Conservation (phyloP, 2,797 vertebrate genomes). For the Bradypodion pumilum region DNA sequence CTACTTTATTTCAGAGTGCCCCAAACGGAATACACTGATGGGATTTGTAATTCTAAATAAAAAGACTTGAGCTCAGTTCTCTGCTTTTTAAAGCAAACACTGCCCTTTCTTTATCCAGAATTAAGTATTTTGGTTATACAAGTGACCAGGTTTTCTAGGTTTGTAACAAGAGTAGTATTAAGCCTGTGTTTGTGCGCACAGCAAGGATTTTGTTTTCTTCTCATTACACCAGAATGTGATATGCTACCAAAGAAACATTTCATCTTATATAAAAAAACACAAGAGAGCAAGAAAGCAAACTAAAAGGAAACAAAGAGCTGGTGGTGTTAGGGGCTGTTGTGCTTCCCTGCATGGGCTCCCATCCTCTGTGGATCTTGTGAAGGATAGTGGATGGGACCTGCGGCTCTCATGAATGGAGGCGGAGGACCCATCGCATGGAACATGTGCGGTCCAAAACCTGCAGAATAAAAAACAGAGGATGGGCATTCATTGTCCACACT, state of each 20-base stretch:
- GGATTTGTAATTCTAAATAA: constrained; percentile 45
- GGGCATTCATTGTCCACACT: constrained; percentile 36
- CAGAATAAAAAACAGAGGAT: constrained; percentile 20
- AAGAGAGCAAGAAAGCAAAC: constrained; percentile 20
- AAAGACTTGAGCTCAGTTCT: background rate
- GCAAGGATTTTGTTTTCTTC: constrained; percentile 61
- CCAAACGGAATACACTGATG: constrained; percentile 47
- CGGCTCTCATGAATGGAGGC: constrained; percentile 93
- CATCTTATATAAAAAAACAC: constrained; percentile 59
- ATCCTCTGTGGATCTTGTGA: constrained; percentile 98
- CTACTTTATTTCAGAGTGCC: constrained; percentile 67
- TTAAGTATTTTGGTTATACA: constrained; percentile 38
- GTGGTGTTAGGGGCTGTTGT: constrained; percentile 78
- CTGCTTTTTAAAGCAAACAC: background rate
- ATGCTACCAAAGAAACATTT: constrained; percentile 69
- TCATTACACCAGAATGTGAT: constrained; percentile 68
- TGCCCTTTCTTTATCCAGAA: background rate
- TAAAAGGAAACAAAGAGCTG: constrained; percentile 15
- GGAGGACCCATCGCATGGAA: constrained; percentile 92
- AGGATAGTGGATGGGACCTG: constrained; percentile 96
- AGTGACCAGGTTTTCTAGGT: constrained; percentile 41
- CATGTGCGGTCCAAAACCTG: constrained; percentile 95
- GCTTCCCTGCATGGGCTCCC: constrained; percentile 92
- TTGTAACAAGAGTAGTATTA: constrained; percentile 57
- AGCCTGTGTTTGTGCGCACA: constrained; percentile 49